Evolutionary conservation across 2,888 invertebrate genomes (phyloP).

Genomic region (Seira ritae): DNA sequence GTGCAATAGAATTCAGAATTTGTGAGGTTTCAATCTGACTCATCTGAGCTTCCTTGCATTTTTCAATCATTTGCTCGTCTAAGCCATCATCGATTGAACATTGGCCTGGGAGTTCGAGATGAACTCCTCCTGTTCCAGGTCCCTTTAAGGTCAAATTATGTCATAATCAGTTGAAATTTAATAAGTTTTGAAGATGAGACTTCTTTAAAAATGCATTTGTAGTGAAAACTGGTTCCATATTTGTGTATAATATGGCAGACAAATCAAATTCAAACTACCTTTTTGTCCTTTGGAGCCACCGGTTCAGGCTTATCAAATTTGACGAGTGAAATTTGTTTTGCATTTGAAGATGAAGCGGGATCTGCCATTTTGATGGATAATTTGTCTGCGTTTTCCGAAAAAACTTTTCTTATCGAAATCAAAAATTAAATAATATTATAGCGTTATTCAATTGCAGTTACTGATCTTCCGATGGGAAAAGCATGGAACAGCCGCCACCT

Average conservation of each 20-base stretch:
- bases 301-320: conserved; percentile 40
- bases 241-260: background rate
- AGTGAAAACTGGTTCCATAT: no score
- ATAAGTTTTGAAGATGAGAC: no score
- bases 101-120: background rate
- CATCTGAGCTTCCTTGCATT: conserved; percentile 51
- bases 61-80: conserved; percentile 33
- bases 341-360: background rate
- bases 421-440: no score
- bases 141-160: no score
- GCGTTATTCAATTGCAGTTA: no score
- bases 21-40: conserved; percentile 58
- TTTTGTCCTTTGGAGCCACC: background rate
- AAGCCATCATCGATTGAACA: conserved; percentile 29
- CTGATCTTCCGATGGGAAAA: no score
- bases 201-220: no score
- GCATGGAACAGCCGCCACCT: no score
- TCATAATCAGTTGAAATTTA: no score
- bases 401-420: no score
- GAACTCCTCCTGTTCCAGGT: no score
- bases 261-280: background rate
- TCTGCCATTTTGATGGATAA: conserved; percentile 23
- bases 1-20: conserved; percentile 52
- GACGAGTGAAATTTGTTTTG: conserved; percentile 18
- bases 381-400: no score